Percentiles rank a stretch among this genome's conserved stretches.
These are phyloP conservation scores for Orchestes rusci DNA, from an alignment of 2,888 invertebrate species.

Conservation along the genomic window DNA sequence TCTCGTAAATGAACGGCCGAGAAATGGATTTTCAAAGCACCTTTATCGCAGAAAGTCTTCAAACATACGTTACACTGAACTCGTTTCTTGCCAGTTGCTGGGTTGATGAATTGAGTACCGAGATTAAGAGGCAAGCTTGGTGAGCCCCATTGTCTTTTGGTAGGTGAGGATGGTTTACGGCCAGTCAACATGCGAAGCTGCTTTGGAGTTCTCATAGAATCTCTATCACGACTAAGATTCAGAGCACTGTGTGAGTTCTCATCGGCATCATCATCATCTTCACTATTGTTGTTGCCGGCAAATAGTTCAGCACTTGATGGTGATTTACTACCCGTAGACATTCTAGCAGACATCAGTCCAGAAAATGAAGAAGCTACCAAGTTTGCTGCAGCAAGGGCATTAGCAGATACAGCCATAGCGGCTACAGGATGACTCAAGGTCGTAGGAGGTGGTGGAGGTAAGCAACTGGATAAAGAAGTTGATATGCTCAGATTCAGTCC, in stretches of 20 bases:
- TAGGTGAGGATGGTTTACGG: constrained; percentile 63
- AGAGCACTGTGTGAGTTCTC: constrained; percentile 56
- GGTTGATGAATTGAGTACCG: constrained; percentile 86
- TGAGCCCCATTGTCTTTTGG: constrained; percentile 74
- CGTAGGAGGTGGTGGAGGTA: constrained; percentile 52
- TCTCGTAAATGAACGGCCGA: constrained; percentile 97
- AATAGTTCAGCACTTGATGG: constrained; percentile 41
- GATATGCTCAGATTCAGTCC: constrained; percentile 57
- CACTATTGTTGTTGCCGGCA: constrained; percentile 43
- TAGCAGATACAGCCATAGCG: constrained; percentile 58
- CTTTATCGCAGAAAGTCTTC: constrained; percentile 99
- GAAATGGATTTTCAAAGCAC: constrained; percentile 97
- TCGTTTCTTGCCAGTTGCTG: constrained; percentile 89
- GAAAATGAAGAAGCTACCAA: constrained; percentile 58
- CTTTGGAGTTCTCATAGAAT: constrained; percentile 44
- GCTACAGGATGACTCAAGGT: constrained; percentile 59
- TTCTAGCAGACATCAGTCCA: constrained; percentile 48
- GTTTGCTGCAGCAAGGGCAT: constrained; percentile 49
- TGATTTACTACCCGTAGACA: constrained; percentile 49
- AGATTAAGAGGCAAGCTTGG: constrained; percentile 70
- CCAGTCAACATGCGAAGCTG: constrained; percentile 43
- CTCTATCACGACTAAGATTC: constrained; percentile 55
- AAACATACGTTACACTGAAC: constrained; percentile 97
- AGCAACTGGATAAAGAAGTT: constrained; percentile 55
- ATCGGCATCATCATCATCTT: constrained; percentile 54